phyloP scores from a whole-genome alignment of 1,140 invertebrate species.

The Drosophila murphyi region DNA sequence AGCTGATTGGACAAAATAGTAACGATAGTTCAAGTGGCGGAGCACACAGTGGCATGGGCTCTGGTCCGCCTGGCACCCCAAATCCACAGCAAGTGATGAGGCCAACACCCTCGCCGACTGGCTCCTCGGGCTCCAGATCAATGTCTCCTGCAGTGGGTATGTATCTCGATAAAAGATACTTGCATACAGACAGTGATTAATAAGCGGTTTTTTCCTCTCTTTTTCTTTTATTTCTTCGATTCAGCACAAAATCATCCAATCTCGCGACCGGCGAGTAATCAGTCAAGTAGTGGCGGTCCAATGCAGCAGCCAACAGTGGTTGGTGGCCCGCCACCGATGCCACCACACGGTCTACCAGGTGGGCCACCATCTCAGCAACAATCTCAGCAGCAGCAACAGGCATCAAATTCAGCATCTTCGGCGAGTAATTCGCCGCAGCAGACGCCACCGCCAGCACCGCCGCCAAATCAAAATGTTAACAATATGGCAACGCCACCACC shows the following conservation, averaged over 20 bases:
- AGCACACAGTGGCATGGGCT: conserved; percentile 89
- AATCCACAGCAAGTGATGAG: conserved; percentile 89
- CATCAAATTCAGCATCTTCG: conserved; percentile 76
- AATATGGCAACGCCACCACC: conserved; percentile 85
- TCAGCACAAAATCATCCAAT: conserved; percentile 82
- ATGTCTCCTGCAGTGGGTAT: conserved; percentile 98
- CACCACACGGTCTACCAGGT: conserved; percentile 74
- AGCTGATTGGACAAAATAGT: conserved; percentile 93
- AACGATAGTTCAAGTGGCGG: conserved; percentile 90
- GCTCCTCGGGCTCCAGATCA: conserved; percentile 94
- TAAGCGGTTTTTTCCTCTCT: background rate
- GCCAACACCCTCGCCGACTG: conserved; percentile 96
- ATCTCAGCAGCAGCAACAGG: conserved; percentile 82
- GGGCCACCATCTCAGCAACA: conserved; percentile 76
- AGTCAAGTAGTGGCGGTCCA: conserved; percentile 87
- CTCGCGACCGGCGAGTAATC: conserved; percentile 93
- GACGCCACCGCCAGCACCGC: conserved; percentile 84
- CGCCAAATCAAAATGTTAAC: conserved; percentile 85
- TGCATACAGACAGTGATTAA: background rate
- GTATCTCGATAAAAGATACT: conserved; percentile 73
- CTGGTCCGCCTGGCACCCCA: conserved; percentile 89
- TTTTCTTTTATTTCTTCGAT: background rate
- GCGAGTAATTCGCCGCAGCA: conserved; percentile 82
- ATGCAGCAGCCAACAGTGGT: conserved; percentile 86
- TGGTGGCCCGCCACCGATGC: conserved; percentile 90